Evolutionary conservation across 2,888 invertebrate genomes (phyloP).

Genomic region (Drosophila trichaetosa): DNA sequence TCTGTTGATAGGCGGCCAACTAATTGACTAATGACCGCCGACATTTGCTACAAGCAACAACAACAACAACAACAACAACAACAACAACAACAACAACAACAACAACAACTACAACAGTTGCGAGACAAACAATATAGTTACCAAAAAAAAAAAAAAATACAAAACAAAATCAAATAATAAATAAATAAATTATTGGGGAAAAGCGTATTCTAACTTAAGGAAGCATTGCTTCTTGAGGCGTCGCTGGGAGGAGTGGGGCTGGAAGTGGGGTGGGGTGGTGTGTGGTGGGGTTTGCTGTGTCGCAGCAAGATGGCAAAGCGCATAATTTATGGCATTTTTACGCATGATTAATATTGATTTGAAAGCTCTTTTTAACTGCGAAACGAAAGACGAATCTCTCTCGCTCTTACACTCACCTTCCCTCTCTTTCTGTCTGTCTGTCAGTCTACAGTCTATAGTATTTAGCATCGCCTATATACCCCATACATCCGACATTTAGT

Average conservation of each 20-base stretch:
- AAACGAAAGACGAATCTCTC: constrained; percentile 10
- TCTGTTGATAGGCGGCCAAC: constrained; percentile 57
- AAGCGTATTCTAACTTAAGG: constrained; percentile 23
- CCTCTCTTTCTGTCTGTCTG: not conserved
- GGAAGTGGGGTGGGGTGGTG: not conserved
- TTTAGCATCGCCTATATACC: constrained; percentile 20
- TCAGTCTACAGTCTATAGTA: not conserved
- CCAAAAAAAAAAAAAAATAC: constrained; percentile 25
- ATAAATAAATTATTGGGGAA: constrained; percentile 1
- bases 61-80: constrained; percentile 41
- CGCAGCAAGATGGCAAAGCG: constrained; percentile 24
- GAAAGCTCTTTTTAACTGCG: constrained; percentile 68
- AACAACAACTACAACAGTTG: constrained; percentile 23
- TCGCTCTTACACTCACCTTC: not conserved
- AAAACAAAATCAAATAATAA: constrained; percentile 2
- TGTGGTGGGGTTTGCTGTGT: not conserved
- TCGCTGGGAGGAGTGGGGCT: not conserved
- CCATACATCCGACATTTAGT: constrained; percentile 8
- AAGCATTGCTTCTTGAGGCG: not conserved
- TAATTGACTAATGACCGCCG: constrained; percentile 76
- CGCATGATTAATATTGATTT: constrained; percentile 83
- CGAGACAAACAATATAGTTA: constrained; percentile 32
- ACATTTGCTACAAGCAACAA: constrained; percentile 64
- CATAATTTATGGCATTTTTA: constrained; percentile 75
- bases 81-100: constrained; percentile 37